Conservation (phyloP, 2,797 vertebrate species). For the Typhlichthys eigenmanni region DNA sequence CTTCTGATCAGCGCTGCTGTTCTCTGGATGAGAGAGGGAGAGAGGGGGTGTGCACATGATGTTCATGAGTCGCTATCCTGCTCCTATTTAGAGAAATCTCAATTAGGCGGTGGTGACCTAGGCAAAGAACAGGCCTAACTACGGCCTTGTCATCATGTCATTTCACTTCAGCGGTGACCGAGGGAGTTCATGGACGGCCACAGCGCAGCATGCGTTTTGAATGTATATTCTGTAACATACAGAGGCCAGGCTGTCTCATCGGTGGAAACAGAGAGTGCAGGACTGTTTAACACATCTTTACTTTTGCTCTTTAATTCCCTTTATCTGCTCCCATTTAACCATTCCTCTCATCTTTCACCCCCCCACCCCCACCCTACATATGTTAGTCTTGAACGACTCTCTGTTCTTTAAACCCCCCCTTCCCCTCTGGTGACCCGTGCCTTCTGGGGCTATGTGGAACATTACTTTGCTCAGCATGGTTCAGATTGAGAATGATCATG, state of each 20-base stretch:
- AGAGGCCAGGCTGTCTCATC: slow-evolving; percentile 46
- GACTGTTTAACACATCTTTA: slow-evolving; percentile 25
- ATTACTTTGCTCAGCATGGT: slow-evolving; percentile 53
- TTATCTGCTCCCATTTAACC: not conserved
- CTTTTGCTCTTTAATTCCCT: slow-evolving; percentile 21
- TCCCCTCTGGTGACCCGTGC: slow-evolving; percentile 37
- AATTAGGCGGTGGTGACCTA: slow-evolving; percentile 45
- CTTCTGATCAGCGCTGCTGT: slow-evolving; percentile 93
- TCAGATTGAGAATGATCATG: slow-evolving; percentile 60
- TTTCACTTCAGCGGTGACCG: slow-evolving; percentile 46
- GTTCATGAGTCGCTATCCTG: slow-evolving; percentile 24
- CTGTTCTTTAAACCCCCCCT: slow-evolving; percentile 44
- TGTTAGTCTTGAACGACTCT: slow-evolving; percentile 32
- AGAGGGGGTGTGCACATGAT: slow-evolving; percentile 26
- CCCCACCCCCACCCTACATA: slow-evolving; percentile 6
- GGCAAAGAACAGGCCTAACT: slow-evolving; percentile 24
- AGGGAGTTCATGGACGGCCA: slow-evolving; percentile 50
- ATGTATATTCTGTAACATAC: slow-evolving; percentile 55
- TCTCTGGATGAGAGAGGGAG: slow-evolving; percentile 77
- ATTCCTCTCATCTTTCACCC: slow-evolving; percentile 16
- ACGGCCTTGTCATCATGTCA: slow-evolving; percentile 31
- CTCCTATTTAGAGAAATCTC: slow-evolving; percentile 29
- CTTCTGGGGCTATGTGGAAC: slow-evolving; percentile 46
- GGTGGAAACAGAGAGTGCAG: slow-evolving; percentile 46
- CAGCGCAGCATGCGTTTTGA: slow-evolving; percentile 51